Conservation (phyloP, 2,797 vertebrate genomes). For the Poliocrania exsul region DNA sequence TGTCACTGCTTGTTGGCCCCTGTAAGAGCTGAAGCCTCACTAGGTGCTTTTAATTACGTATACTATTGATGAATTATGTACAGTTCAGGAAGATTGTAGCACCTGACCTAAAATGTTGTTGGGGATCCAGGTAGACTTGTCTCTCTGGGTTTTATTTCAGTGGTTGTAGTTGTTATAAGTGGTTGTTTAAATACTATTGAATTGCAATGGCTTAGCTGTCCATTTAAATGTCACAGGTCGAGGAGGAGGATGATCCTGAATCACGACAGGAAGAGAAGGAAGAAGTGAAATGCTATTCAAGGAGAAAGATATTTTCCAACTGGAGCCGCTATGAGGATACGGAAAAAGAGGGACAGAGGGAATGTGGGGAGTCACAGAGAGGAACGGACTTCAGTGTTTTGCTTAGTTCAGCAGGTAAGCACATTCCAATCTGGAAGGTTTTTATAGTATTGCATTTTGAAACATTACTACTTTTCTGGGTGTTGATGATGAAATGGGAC, state of each 20-base stretch:
- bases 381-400: conserved; percentile 89
- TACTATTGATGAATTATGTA: neutral
- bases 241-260: conserved; percentile 63
- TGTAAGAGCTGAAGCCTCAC: neutral
- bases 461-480: neutral
- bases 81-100: neutral
- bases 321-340: conserved; percentile 88
- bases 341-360: conserved; percentile 71
- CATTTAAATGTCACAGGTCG: conserved; percentile 62
- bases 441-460: neutral
- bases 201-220: neutral
- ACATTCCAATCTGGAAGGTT: neutral
- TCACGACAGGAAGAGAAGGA: conserved; percentile 66
- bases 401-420: conserved; percentile 87
- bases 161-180: neutral
- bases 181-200: neutral
- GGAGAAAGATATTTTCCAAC: conserved; percentile 90
- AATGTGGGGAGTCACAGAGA: conserved; percentile 81
- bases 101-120: neutral
- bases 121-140: neutral
- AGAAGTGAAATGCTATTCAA: conserved; percentile 80
- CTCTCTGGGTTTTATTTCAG: neutral
- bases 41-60: neutral
- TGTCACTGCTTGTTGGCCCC: neutral
- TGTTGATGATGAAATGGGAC: neutral